Percentiles rank a stretch among this genome's conserved stretches.
These are phyloP conservation scores for Ceratoteleas bidentatus DNA, from an alignment of 1,140 invertebrate species.

Conservation along the genomic window DNA sequence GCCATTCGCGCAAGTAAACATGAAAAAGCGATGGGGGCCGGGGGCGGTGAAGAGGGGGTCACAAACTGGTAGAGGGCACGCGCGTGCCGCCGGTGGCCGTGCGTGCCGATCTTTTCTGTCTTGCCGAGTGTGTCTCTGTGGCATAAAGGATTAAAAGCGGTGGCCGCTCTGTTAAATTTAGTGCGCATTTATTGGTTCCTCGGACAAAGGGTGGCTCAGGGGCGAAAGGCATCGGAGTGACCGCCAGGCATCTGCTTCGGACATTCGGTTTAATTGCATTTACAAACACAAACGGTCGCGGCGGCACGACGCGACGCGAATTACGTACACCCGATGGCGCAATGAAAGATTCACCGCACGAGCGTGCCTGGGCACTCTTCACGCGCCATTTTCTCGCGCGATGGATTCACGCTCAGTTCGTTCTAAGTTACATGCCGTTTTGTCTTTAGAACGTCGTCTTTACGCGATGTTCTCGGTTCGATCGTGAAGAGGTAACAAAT, in stretches of 20 bases:
- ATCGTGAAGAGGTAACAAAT: no score
- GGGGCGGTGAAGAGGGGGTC: background rate
- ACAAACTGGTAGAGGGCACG: background rate
- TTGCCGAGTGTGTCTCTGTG: slow-evolving; percentile 51
- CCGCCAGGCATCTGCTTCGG: slow-evolving; percentile 76
- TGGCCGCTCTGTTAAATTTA: slow-evolving; percentile 70
- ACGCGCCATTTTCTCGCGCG: no score
- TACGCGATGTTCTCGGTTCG: no score
- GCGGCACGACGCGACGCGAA: slow-evolving; percentile 61
- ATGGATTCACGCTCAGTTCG: no score
- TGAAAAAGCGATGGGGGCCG: background rate
- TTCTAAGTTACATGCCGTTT: no score
- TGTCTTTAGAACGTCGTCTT: no score
- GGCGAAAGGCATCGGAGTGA: slow-evolving; percentile 70
- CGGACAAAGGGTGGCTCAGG: slow-evolving; percentile 71
- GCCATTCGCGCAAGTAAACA: background rate
- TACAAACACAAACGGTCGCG: slow-evolving; percentile 67
- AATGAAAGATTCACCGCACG: slow-evolving; percentile 18
- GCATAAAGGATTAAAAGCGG: slow-evolving; percentile 63
- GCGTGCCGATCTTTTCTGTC: slow-evolving; percentile 41
- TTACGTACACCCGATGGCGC: slow-evolving; percentile 49
- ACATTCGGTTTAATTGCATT: slow-evolving; percentile 78
- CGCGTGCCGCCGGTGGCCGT: background rate
- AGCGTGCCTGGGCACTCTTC: background rate
- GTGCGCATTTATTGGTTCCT: slow-evolving; percentile 74